Base-by-base conservation (phyloP, 2,888 invertebrate genomes). In the Chrysopilus asiliformis region DNA sequence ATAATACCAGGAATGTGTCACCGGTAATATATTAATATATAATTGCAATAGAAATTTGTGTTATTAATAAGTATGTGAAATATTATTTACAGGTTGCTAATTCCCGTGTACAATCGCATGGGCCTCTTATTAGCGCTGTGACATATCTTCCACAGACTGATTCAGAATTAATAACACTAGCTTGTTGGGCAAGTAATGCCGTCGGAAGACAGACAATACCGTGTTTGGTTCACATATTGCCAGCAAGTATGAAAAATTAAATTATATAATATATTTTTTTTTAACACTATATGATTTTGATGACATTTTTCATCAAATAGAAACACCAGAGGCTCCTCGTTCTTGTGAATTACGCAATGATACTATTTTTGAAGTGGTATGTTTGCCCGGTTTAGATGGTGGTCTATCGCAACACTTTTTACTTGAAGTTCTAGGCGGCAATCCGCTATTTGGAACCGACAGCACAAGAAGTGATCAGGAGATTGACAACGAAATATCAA, bases 151-250 rank as follows among this genome's bases (percentile, higher is more conserved):
- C 73, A 33, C 64, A 62, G 48, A 59, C 62, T 34, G 64, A 64
- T 67, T 53, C 67, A 20, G 86, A 87, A 53, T 71, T 85, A 46
- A 86, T 86, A 42, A 84, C 84, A 49, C 64, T 89, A 15, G 81
- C 84, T 4, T 90, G 90, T 56, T 87, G 86, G 86, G 86, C 86
- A 4, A 78, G 76, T 57, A 89, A 89, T 58, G 73, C 72, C 44
- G 77, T 87, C 12, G 89, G 89, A 18, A 73, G 79, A 47, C 89
- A 89, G 61, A 68, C 72, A 44, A 72, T 71, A 43, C 87, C 90
- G 2, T 90, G 90, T 53, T 64, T 83, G 36, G 83, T 86, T 58
- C 76, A 81, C 64, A 73, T 89, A 39, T 67, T 83, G 51, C 79
- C 82, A 49, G 86, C 83, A 48, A 79, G 86, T 86, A 68, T 69